Conservation (phyloP, 2,888 invertebrate species). For the Habrosyne pyritoides region DNA sequence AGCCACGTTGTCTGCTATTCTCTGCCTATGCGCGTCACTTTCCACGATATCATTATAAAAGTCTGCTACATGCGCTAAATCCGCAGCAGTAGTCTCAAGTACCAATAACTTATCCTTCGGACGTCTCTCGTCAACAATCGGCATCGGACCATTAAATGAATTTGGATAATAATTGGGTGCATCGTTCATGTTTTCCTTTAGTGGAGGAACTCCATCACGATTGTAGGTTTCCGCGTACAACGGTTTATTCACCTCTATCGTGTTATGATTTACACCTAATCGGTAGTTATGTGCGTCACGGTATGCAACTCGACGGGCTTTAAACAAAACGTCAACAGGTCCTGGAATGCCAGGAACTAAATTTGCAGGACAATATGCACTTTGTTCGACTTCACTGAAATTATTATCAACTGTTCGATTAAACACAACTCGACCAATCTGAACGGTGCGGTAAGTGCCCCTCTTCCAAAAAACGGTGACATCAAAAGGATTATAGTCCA, state of each 20-base stretch:
- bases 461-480: constrained; percentile 61
- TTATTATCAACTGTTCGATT: constrained; percentile 56
- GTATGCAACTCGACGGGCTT: constrained; percentile 52
- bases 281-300: constrained; percentile 60
- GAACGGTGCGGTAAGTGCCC: constrained; percentile 55
- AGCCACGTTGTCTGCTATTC: constrained; percentile 26
- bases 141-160: constrained; percentile 93
- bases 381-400: constrained; percentile 52
- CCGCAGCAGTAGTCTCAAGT: constrained; percentile 46
- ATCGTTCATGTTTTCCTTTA: constrained; percentile 90
- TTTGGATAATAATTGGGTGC: constrained; percentile 98
- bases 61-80: constrained; percentile 84
- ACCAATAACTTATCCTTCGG: constrained; percentile 42
- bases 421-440: constrained; percentile 54
- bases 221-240: constrained; percentile 50
- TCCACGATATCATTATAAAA: constrained; percentile 85
- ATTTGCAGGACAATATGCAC: constrained; percentile 58
- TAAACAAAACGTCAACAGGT: constrained; percentile 56
- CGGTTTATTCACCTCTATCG: constrained; percentile 57
- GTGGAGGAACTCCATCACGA: constrained; percentile 84
- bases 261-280: constrained; percentile 57
- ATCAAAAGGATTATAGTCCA: constrained; percentile 66
- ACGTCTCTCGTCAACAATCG: constrained; percentile 74
- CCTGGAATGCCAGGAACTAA: constrained; percentile 70
- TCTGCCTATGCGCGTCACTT: constrained; percentile 30